Evolutionary conservation across 64 coral and sea anemone species (phyloP), one percentile per base, ranked within the genome.

Genomic region (Cladopsammia gracilis): DNA sequence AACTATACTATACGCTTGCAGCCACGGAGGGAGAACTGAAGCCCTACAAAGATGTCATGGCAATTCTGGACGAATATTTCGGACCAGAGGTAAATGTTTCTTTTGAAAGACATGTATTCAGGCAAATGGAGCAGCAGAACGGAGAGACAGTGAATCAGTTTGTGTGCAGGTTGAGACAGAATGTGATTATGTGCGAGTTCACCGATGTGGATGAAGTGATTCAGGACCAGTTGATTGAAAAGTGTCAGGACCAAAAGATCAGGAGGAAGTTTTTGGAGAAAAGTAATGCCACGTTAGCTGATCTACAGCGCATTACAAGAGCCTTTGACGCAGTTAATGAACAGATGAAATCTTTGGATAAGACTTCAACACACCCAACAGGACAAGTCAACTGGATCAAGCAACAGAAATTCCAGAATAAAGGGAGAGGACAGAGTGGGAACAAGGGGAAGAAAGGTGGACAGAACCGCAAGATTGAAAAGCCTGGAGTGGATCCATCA

Each of bases 101-200:
- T 0, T 89, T 94, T 83, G 93, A 94, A 56, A 25, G 85, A 73
- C 75, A 94, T 34, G 45, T 56, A 42, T 94, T 94, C 59, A 52
- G 92, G 6, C 85, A 94, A 94, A 94, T 94, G 66, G 10, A 53
- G 52, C 86, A 94, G 49, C 5, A 50, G 44, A 12, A 76, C 9
- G 77, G 53, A 1, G 86, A 94, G 83, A 94, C 64, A 13, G 70
- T 92, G 14, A 77, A 92, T 60, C 81, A 93, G 22, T 87, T 93
- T 93, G 91, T 93, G 45, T 88, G 83, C 26, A 58, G 84, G 47
- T 57, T 93, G 72, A 25, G 57, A 52, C 83, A 69, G 52, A 86
- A 93, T 25, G 91, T 82, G 44, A 67, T 58, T 52, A 65, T 69
- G 11, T 88, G 86, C 75, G 70, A 88, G 26, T 89, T 89, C 62